Conservation (phyloP, 2,113 vertebrate genomes). For the Lasiurus borealis region DNA sequence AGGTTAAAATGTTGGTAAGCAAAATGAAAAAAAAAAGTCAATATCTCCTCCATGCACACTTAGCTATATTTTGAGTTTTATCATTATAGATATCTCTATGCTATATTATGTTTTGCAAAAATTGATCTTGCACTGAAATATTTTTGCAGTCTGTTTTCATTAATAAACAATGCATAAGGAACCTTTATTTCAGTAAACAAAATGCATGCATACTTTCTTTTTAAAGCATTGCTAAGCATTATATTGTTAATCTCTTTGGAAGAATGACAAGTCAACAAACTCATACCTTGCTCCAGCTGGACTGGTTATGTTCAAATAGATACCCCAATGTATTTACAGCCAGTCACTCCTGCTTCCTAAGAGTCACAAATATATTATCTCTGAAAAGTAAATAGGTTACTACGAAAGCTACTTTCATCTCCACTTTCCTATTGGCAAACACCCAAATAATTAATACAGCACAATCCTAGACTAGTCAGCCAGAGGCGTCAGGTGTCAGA, state of each 20-base stretch:
- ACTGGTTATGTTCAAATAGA: not conserved
- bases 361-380: not conserved
- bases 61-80: not conserved
- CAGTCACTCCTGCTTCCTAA: too few relatives aligned
- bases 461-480: not conserved
- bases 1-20: not conserved
- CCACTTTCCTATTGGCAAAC: not conserved
- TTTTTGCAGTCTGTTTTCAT: not conserved
- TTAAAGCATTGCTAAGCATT: not conserved
- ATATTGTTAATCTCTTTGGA: not conserved
- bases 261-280: not conserved
- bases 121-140: not conserved
- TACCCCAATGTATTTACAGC: not conserved
- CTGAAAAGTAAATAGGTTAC: not conserved
- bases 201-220: not conserved
- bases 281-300: too few relatives aligned
- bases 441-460: not conserved
- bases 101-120: not conserved
- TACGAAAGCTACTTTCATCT: not conserved
- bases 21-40: not conserved
- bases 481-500: not conserved
- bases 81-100: not conserved
- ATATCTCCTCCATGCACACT: not conserved
- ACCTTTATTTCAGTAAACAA: not conserved
- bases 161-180: not conserved